These are phyloP conservation scores for Stenodema calcarata DNA, from an alignment of 2,888 invertebrate species.

Conservation along the genomic window DNA sequence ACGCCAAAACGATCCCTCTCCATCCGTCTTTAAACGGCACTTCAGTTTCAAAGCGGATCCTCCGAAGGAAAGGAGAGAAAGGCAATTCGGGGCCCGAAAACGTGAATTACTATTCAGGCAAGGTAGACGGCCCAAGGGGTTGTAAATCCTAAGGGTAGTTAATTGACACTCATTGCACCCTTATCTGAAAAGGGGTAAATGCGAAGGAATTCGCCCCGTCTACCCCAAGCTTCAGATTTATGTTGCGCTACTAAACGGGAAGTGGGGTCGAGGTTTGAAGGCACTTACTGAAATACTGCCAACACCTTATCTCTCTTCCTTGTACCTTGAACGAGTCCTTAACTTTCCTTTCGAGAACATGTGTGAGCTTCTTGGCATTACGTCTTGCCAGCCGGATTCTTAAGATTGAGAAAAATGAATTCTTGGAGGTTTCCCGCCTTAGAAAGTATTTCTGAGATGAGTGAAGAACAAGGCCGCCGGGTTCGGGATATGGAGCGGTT, in stretches of 20 bases:
- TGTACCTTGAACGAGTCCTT: neutral
- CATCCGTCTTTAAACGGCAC: conserved; percentile 2
- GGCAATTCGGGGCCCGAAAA: neutral
- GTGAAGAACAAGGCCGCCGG: too few relatives aligned
- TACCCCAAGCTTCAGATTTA: neutral
- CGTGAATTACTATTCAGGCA: conserved; percentile 44
- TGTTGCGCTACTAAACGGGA: neutral
- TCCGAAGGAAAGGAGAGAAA: neutral
- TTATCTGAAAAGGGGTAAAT: conserved; percentile 16
- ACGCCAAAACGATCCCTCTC: neutral
- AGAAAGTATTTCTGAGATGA: too few relatives aligned
- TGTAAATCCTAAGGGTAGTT: conserved; percentile 39
- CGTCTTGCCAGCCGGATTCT: too few relatives aligned
- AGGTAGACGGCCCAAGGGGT: conserved; percentile 25
- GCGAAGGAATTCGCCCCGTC: neutral
- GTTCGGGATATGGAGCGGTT: too few relatives aligned
- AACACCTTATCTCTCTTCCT: conserved; percentile 34
- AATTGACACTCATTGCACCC: conserved; percentile 49
- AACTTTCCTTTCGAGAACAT: neutral
- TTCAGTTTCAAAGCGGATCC: neutral
- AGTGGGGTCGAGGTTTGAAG: neutral
- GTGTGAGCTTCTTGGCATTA: neutral
- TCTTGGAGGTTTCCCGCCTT: too few relatives aligned
- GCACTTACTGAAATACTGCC: conserved; percentile 28
- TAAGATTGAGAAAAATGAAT: neutral